A percentile compares a stretch with the other conserved stretches of the same genome.
Conservation (phyloP, 1,140 invertebrate genomes). For the Diorhabda elongata region DNA sequence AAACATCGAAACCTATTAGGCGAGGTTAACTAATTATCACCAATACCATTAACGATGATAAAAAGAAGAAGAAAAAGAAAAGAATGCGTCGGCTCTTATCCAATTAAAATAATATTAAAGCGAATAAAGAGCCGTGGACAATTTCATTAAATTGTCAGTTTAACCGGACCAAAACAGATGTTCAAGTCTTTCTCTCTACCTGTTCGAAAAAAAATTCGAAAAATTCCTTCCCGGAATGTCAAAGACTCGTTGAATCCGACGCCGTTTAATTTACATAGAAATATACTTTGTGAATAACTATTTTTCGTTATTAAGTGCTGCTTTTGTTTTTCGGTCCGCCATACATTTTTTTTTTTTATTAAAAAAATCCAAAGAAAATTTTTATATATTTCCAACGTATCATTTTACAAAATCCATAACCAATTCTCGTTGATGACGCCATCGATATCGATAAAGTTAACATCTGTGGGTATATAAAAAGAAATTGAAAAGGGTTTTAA, state of each 20-base stretch:
- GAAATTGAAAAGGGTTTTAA: conserved; percentile 37
- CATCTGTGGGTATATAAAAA: conserved; percentile 22
- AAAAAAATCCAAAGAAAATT: conserved; percentile 3
- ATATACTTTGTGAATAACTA: conserved; percentile 7
- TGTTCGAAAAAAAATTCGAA: conserved; percentile 31
- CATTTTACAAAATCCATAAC: conserved; percentile 15
- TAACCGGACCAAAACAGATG: conserved; percentile 27
- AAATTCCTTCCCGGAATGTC: conserved; percentile 31
- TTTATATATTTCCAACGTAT: neutral
- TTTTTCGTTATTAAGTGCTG: neutral
- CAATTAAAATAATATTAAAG: conserved; percentile 27
- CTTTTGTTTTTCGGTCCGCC: neutral
- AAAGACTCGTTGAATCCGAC: conserved; percentile 22
- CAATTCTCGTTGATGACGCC: conserved; percentile 16
- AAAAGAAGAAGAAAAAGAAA: neutral
- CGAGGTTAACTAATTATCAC: neutral
- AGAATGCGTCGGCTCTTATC: conserved; percentile 14
- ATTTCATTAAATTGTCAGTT: conserved; percentile 35
- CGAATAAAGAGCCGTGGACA: conserved; percentile 25
- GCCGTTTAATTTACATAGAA: conserved; percentile 18
- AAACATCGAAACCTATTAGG: neutral
- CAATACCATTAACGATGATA: neutral
- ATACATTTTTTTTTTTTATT: neutral
- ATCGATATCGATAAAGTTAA: conserved; percentile 11
- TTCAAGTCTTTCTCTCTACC: conserved; percentile 28